Percentiles rank a stretch among this genome's conserved stretches.
Evolutionary conservation across 2,888 invertebrate genomes (phyloP).

Genomic region (Rotaria magnacalcarata): DNA sequence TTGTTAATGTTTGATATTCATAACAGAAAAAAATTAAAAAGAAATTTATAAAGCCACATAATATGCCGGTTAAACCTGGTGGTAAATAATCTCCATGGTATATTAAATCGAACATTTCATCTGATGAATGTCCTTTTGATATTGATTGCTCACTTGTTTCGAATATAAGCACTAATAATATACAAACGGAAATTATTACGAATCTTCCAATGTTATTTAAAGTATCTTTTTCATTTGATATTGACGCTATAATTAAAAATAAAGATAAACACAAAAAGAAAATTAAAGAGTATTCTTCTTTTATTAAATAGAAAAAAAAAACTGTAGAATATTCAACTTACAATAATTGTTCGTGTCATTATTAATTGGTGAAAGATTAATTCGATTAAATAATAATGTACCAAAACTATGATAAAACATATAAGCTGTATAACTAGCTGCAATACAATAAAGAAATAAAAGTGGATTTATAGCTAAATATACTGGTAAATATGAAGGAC

Average conservation of each 20-base stretch:
- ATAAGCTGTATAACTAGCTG: background rate
- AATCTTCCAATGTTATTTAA: background rate
- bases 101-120: background rate
- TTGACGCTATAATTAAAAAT: background rate
- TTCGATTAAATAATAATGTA: background rate
- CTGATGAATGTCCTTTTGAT: background rate
- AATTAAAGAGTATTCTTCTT: background rate
- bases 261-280: background rate
- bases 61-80: background rate
- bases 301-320: too few relatives aligned
- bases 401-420: background rate
- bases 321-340: background rate
- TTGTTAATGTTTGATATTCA: background rate
- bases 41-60: background rate
- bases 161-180: background rate
- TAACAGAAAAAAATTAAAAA: background rate
- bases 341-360: background rate
- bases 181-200: background rate
- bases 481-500: constrained; percentile 5
- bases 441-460: background rate
- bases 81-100: background rate
- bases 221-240: background rate
- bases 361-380: background rate
- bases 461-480: constrained; percentile 4
- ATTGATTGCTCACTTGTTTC: background rate